Evolutionary conservation across 2,888 invertebrate genomes (phyloP).

Genomic region (Philonicus albiceps): DNA sequence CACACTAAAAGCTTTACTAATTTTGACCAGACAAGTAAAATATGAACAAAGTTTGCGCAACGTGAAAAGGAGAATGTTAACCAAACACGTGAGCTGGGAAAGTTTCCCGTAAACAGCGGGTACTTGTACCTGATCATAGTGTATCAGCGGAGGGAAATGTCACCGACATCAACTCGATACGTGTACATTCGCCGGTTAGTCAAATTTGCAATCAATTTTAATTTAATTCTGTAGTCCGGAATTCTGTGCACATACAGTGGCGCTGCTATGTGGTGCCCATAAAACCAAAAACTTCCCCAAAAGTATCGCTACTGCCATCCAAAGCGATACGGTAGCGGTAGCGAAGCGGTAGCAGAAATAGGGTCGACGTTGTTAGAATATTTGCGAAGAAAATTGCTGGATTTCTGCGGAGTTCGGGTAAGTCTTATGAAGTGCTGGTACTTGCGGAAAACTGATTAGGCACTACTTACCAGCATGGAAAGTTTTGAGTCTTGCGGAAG

Average conservation of each 20-base stretch:
- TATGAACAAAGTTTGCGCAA: slow-evolving; percentile 30
- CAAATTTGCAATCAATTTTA: slow-evolving; percentile 37
- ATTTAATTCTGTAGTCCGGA: slow-evolving; percentile 20
- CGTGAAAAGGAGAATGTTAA: slow-evolving; percentile 13
- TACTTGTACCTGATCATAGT: slow-evolving; percentile 16
- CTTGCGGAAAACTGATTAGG: background rate
- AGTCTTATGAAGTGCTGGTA: background rate
- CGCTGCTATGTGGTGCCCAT: background rate
- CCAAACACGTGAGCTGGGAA: slow-evolving; percentile 16
- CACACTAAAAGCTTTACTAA: slow-evolving; percentile 32
- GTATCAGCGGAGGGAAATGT: slow-evolving; percentile 14
- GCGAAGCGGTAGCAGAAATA: background rate
- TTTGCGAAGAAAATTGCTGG: slow-evolving; percentile 13
- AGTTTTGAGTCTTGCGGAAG: background rate
- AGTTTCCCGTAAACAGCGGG: slow-evolving; percentile 5
- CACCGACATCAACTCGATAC: slow-evolving; percentile 23
- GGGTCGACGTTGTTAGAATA: background rate
- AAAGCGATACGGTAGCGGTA: background rate
- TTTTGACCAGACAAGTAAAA: slow-evolving; percentile 37
- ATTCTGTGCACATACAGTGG: background rate
- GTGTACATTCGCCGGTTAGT: slow-evolving; percentile 27
- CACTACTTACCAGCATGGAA: background rate
- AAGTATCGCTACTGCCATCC: background rate
- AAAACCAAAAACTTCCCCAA: background rate
- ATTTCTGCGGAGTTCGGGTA: slow-evolving; percentile 5